These are phyloP conservation scores for Hesperophylax magnus DNA, from an alignment of 1,140 invertebrate species.

Conservation along the genomic window DNA sequence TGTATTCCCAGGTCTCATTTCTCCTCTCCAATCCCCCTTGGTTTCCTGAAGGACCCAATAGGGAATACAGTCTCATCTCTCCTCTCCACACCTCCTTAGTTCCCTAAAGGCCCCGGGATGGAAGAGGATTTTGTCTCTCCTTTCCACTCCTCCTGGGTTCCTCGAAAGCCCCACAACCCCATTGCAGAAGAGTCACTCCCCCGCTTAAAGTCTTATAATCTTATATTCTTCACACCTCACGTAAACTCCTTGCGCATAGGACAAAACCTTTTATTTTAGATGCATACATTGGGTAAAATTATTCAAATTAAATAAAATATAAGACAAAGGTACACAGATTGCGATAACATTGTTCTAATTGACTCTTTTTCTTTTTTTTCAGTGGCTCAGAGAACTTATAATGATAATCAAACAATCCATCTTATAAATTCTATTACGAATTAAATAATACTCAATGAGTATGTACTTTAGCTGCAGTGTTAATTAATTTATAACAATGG, in stretches of 20 bases:
- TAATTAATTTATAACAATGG: constrained; percentile 15
- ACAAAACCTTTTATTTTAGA: neutral
- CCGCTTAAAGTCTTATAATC: neutral
- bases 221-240: neutral
- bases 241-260: neutral
- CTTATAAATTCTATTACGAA: neutral
- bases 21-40: too few relatives aligned
- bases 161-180: too few relatives aligned
- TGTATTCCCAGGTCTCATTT: too few relatives aligned
- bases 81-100: too few relatives aligned
- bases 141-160: too few relatives aligned
- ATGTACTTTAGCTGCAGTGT: neutral
- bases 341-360: neutral
- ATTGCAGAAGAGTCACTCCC: neutral
- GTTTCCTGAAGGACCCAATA: too few relatives aligned
- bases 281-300: neutral
- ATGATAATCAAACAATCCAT: constrained; percentile 7
- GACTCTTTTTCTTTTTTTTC: neutral
- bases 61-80: too few relatives aligned
- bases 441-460: neutral
- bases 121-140: too few relatives aligned
- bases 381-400: neutral
- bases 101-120: too few relatives aligned
- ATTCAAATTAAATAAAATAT: neutral
- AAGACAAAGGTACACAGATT: neutral